A percentile compares a stretch with the other conserved stretches of the same genome.
phyloP scores from a whole-genome alignment of 2,797 vertebrate species.

The Argentina silus region DNA sequence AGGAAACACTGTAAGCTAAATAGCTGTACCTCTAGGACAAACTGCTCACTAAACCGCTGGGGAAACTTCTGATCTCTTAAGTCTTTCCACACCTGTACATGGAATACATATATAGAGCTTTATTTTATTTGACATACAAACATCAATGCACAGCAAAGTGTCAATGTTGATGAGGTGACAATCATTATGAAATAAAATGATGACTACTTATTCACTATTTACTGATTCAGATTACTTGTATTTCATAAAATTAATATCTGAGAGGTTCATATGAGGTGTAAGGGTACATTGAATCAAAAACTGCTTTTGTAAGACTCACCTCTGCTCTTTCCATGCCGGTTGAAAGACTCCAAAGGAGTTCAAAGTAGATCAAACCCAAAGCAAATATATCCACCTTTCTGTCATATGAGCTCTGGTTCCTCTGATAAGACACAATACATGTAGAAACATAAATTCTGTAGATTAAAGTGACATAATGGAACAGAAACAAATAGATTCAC shows the following conservation, averaged over 20 bases:
- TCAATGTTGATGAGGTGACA: not conserved
- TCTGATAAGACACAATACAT: conserved; percentile 56
- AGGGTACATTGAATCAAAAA: not conserved
- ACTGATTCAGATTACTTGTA: too few species aligned
- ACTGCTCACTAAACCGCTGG: conserved; percentile 44
- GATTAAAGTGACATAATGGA: not conserved
- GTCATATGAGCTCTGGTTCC: conserved; percentile 47
- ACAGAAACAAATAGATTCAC: not conserved
- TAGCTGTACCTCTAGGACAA: conserved; percentile 65
- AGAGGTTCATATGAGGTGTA: not conserved
- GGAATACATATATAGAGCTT: not conserved
- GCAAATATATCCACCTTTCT: conserved; percentile 79
- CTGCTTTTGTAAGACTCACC: conserved; percentile 49
- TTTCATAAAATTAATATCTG: too few species aligned
- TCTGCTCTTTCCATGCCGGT: not conserved
- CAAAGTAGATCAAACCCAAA: conserved; percentile 77
- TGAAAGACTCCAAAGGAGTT: conserved; percentile 69
- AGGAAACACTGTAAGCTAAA: not conserved
- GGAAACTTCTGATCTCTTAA: conserved; percentile 60
- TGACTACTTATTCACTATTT: too few species aligned
- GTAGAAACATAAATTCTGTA: not conserved
- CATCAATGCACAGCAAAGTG: not conserved
- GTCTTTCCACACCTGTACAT: conserved; percentile 59
- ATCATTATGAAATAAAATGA: too few species aligned
- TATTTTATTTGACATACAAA: not conserved